Conservation (phyloP, 2,888 invertebrate genomes). For the Mantis religiosa region DNA sequence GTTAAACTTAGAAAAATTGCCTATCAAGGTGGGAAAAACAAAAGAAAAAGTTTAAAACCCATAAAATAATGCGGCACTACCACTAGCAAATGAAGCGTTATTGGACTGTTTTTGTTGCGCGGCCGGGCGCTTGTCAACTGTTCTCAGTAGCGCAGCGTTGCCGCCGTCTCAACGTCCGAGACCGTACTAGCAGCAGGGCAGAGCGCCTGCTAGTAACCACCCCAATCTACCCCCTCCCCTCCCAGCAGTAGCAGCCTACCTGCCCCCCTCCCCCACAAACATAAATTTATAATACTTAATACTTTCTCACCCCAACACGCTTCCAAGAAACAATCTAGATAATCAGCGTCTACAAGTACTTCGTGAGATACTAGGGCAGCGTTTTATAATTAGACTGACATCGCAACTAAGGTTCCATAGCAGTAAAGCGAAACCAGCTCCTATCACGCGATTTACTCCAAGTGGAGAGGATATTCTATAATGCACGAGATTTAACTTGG, state of each 20-base stretch:
- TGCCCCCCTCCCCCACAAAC: neutral
- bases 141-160: neutral
- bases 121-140: neutral
- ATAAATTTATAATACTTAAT: neutral
- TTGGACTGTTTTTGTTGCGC: neutral
- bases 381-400: no score
- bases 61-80: neutral
- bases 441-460: no score
- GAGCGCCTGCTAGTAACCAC: neutral
- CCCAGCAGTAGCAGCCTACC: neutral
- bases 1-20: no score
- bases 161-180: neutral
- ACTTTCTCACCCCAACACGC: no score
- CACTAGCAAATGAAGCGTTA: no score
- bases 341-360: no score
- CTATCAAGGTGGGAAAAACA: neutral
- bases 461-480: no score
- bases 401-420: no score
- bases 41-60: neutral
- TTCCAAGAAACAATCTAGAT: no score
- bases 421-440: no score
- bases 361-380: no score
- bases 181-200: neutral
- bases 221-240: neutral
- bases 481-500: no score